A percentile compares a stretch with the other conserved stretches of the same genome.
Conservation (phyloP, 2,113 vertebrate genomes). For the Vulpes ferrilata region DNA sequence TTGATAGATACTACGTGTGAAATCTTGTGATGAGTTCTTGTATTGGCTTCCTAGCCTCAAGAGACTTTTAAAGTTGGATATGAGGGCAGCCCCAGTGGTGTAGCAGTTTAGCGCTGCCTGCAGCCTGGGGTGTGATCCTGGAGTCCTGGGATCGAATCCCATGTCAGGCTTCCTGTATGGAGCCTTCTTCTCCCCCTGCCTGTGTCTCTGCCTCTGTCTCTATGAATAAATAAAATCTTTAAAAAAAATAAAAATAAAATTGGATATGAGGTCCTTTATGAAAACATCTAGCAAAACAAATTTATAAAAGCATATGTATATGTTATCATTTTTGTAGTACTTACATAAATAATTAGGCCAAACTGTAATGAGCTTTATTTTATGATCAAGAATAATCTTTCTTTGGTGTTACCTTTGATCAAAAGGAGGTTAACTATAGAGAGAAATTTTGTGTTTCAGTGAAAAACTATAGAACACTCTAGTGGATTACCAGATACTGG, state of each 20-base stretch:
- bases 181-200: no score
- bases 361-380: background rate
- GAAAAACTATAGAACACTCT: background rate
- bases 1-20: background rate
- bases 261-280: background rate
- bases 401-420: background rate
- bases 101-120: no score
- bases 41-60: background rate
- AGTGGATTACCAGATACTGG: background rate
- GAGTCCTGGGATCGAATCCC: no score
- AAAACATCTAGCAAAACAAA: background rate
- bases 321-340: background rate
- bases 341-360: background rate
- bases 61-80: background rate
- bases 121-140: no score
- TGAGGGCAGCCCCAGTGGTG: background rate
- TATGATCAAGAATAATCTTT: background rate
- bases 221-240: no score
- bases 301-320: background rate
- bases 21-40: background rate
- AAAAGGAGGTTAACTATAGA: background rate
- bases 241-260: no score
- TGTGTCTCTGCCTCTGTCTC: no score
- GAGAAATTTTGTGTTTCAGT: background rate
- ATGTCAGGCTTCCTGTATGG: no score